Base-by-base conservation (phyloP, 2,113 vertebrate species). In the Poeciliopsis turrubarensis region DNA sequence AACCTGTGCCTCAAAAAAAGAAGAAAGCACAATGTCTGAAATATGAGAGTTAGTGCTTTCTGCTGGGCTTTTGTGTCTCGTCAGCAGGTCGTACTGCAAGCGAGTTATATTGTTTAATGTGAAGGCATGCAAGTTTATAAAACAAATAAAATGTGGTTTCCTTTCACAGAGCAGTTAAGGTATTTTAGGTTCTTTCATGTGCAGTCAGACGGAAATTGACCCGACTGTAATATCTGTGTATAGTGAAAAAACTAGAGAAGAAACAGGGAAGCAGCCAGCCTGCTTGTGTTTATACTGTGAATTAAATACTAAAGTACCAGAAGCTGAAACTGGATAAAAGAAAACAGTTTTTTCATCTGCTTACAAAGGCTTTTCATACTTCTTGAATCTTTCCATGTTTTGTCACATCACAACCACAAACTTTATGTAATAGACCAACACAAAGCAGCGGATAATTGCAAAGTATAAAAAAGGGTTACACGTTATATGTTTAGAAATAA, bases 21-120 rank as follows among this genome's bases (percentile, higher is more conserved):
- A 80, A 77, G 63, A 73, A 64, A 8, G 22, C 72, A 73, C 80
- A 91, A 47, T 47, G 44, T 47, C 1, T 93, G 73, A 92, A 92
- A 93, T 94, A 84, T 85, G 62, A 31, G 63, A 65, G 29, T 57
- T 41, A 81, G 65, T 32, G 30, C 25, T 75, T 64, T 67, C 54
- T 77, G 68, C 62, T 79, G 73, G 54, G 69, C 70, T 66, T 81
- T 85, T 61, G 74, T 87, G 74, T 75, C 75, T 86, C 82, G 71
- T 78, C 73, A 84, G 30, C n/a, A 54, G 7, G 79, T 68, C 60
- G 60, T 70, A 67, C 72, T 63, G 54, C 62, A 74, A 61, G 69
- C 65, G 69, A 71, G 12, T 81, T 67, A 19, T 78, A 37, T 81
- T 67, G 71, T 78, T 60, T 79, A 57, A 60, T 74, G 74, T 60